Evolutionary conservation across 2,797 vertebrate genomes (phyloP).

Genomic region (Loris lydekkerianus): DNA sequence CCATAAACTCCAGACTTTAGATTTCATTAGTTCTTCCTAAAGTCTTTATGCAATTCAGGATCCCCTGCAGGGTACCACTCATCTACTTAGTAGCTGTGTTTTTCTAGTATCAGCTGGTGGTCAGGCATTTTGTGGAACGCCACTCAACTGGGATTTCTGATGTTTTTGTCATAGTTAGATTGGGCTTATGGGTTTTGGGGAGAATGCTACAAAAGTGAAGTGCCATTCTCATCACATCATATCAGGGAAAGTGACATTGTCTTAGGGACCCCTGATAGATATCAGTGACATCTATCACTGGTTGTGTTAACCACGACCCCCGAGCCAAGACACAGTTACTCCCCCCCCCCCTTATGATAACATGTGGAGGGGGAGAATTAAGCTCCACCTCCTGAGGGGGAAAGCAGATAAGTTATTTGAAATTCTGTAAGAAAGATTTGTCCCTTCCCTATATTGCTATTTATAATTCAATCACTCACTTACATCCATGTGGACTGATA

Average conservation of each 20-base stretch:
- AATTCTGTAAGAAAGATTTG: conserved; percentile 11
- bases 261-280: not conserved
- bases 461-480: not conserved
- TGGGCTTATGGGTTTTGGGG: not conserved
- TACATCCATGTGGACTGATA: not conserved
- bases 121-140: not conserved
- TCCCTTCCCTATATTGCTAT: not conserved
- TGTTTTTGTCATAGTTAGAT: not conserved
- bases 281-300: not conserved
- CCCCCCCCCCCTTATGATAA: not conserved
- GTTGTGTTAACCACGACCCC: not conserved
- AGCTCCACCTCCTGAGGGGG: not conserved
- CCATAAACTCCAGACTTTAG: not conserved
- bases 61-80: not conserved
- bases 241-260: not conserved
- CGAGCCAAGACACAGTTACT: not conserved
- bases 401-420: not conserved
- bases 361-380: not conserved
- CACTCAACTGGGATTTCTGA: not conserved
- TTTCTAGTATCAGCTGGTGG: not conserved
- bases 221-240: not conserved
- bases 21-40: conserved; percentile 3
- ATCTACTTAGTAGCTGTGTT: not conserved
- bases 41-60: not conserved
- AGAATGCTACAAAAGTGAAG: not conserved